Evolutionary conservation across 1,140 invertebrate genomes (phyloP).

Genomic region (Eumaeus atala): DNA sequence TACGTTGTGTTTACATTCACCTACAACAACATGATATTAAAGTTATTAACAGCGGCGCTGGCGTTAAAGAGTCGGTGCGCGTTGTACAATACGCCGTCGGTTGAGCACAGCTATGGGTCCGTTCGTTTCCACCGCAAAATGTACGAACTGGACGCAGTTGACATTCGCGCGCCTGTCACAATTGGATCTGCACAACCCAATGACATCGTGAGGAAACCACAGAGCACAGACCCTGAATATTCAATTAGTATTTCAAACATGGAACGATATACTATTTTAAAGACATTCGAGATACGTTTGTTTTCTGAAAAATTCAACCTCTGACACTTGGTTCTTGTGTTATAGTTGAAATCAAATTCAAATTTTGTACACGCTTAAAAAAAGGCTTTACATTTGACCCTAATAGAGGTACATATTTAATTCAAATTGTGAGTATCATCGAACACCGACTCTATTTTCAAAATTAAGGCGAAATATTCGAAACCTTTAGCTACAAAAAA

Average conservation of each 20-base stretch:
- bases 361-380: no score
- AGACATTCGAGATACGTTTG: no score
- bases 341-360: no score
- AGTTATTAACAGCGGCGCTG: neutral
- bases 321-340: no score
- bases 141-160: neutral
- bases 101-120: neutral
- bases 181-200: slow-evolving; percentile 1
- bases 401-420: no score
- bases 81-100: neutral
- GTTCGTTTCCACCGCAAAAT: neutral
- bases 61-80: neutral
- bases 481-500: slow-evolving; percentile 11
- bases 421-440: no score
- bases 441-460: neutral
- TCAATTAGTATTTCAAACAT: slow-evolving; percentile 2
- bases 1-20: neutral
- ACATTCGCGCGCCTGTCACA: neutral
- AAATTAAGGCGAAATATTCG: neutral
- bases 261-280: neutral
- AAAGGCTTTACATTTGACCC: no score
- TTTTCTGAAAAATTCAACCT: no score
- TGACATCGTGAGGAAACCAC: neutral
- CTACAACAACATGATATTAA: neutral
- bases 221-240: neutral